Evolutionary conservation across 2,888 invertebrate species (phyloP).

Genomic region (Chymomyza procnemis): DNA sequence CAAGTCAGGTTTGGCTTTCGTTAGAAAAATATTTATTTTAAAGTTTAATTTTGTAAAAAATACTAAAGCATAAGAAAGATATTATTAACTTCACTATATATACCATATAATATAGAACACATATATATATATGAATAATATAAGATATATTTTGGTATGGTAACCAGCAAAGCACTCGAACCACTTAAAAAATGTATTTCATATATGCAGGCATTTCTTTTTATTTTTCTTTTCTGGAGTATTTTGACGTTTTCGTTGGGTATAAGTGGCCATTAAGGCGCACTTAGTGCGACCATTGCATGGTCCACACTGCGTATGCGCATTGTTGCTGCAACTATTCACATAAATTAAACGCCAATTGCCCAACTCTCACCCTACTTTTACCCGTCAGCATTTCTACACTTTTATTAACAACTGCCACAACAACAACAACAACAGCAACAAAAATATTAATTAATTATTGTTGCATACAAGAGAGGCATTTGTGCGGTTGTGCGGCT

Average conservation of each 20-base stretch:
- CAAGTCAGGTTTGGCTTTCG: no score
- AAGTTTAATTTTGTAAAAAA: no score
- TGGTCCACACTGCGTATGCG: neutral
- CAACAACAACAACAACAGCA: slow-evolving; percentile 12
- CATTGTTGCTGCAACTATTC: neutral
- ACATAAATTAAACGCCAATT: slow-evolving; percentile 32
- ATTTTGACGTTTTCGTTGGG: neutral
- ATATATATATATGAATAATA: neutral
- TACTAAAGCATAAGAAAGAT: no score
- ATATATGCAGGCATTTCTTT: neutral
- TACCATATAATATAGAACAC: neutral
- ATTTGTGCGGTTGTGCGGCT: slow-evolving; percentile 1
- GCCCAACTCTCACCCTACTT: slow-evolving; percentile 35
- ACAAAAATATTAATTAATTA: slow-evolving; percentile 57
- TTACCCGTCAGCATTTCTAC: slow-evolving; percentile 32
- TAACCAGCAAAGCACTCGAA: neutral
- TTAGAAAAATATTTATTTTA: no score
- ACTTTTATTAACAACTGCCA: slow-evolving; percentile 11
- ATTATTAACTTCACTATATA: no score
- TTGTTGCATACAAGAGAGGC: slow-evolving; percentile 48
- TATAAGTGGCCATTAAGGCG: neutral
- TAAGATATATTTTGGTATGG: neutral
- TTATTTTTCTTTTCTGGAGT: neutral
- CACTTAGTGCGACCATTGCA: neutral
- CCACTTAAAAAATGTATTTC: neutral